Evolutionary conservation across 2,797 vertebrate genomes (phyloP), one percentile per base, ranked within the genome.

Genomic region (Anguilla megastoma): DNA sequence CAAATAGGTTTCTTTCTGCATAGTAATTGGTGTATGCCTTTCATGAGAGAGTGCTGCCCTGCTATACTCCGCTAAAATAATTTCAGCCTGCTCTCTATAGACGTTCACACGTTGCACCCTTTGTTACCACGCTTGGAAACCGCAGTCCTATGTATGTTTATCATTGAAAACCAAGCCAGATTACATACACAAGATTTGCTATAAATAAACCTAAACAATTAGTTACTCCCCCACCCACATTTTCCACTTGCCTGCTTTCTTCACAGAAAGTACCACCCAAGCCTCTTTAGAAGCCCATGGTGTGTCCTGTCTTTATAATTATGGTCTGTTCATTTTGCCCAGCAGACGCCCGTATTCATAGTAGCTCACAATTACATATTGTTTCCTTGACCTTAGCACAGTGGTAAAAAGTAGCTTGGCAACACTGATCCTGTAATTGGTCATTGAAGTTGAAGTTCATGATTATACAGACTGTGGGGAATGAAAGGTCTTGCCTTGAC

Each of bases 361-460:
- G 6, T 18, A 45, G 10, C 60, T 89, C 87, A 91, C 88, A 30
- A 82, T 90, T 86, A 56, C 58, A 52, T 87, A 86, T 86, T 91
- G 89, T 91, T 86, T 87, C 86, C 66, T 89, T 0, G 63, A 66
- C 85, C 87, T 92, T 90, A 91, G 90, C 71, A 63, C 86, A 79
- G 33, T 50, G 79, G 89, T 76, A 90, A 85, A 89, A 63, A 91
- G 89, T 91, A 91, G 92, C 76, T 88, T 93, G 56, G 86, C 89
- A 85, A 85, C 85, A 69, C 88, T 91, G 89, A 91, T 88, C 69
- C 88, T 84, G 48, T 87, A 66, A 85, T 33, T 30, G 85, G 88
- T 88, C 86, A 87, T 90, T 91, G 79, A 88, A 88, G 88, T 85
- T 91, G 60, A 95, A 94, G 92, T 93, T 93, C 91, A 92, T 76